A percentile compares a stretch with the other conserved stretches of the same genome.
These are phyloP conservation scores for Centropus unirufus DNA, from an alignment of 2,113 vertebrate species.

Conservation along the genomic window DNA sequence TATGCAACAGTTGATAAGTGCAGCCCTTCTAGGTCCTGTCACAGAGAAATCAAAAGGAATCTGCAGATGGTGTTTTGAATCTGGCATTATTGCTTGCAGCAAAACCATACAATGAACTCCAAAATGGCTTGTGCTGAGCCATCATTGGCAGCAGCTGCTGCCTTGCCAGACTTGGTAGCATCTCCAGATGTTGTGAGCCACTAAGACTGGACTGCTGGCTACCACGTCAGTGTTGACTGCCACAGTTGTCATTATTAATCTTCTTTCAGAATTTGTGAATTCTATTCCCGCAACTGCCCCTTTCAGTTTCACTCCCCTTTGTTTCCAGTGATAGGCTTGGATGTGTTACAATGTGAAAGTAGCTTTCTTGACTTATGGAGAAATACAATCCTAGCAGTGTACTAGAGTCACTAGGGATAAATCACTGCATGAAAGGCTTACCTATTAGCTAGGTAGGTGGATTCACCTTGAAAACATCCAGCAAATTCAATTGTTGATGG, in stretches of 20 bases:
- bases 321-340: neutral
- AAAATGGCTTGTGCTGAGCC: neutral
- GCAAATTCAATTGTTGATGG: neutral
- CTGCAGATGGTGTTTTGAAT: neutral
- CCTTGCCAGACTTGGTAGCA: neutral
- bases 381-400: neutral
- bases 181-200: neutral
- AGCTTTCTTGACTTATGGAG: neutral
- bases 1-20: neutral
- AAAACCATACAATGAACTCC: neutral
- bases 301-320: neutral
- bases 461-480: constrained; percentile 14
- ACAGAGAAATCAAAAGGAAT: neutral
- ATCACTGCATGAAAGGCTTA: neutral
- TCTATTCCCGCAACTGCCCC: neutral
- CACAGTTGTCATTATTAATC: neutral
- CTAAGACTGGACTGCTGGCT: rapidly evolving
- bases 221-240: neutral
- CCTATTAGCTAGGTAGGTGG: neutral
- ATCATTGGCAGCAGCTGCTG: neutral
- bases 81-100: neutral
- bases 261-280: neutral
- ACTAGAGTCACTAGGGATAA: neutral
- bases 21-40: neutral
- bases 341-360: neutral